These are phyloP conservation scores for Sterrhoptilus dennistouni DNA, from an alignment of 2,113 vertebrate genomes.

Conservation along the genomic window DNA sequence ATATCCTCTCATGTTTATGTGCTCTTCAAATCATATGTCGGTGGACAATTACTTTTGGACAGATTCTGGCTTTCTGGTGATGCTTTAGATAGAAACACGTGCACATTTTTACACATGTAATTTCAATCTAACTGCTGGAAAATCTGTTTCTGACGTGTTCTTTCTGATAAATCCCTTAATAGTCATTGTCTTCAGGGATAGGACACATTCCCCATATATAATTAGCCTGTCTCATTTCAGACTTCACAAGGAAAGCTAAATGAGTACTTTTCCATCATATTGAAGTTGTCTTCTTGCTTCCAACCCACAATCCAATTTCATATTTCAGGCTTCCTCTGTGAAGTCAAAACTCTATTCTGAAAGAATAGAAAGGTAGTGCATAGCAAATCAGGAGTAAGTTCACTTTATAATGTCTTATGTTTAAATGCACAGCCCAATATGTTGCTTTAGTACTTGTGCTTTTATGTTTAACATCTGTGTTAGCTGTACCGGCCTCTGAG, in stretches of 20 bases:
- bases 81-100: background rate
- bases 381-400: background rate
- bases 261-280: conserved; percentile 57
- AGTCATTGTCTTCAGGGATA: conserved; percentile 16
- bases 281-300: conserved; percentile 37
- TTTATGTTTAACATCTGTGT: background rate
- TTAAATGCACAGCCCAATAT: background rate
- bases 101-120: background rate
- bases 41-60: background rate
- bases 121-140: background rate
- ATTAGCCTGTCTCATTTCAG: conserved; percentile 61
- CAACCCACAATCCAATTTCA: conserved; percentile 56
- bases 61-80: background rate
- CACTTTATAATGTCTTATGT: background rate
- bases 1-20: background rate
- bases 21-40: background rate
- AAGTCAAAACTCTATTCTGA: background rate
- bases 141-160: conserved; percentile 37
- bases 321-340: conserved; percentile 34
- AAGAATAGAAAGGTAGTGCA: background rate
- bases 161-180: conserved; percentile 18
- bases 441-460: background rate
- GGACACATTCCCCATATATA: conserved; percentile 3
- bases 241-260: conserved; percentile 38
- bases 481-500: background rate